phyloP scores from a whole-genome alignment of 2,113 vertebrate species.

The Salvelinus sp. region DNA sequence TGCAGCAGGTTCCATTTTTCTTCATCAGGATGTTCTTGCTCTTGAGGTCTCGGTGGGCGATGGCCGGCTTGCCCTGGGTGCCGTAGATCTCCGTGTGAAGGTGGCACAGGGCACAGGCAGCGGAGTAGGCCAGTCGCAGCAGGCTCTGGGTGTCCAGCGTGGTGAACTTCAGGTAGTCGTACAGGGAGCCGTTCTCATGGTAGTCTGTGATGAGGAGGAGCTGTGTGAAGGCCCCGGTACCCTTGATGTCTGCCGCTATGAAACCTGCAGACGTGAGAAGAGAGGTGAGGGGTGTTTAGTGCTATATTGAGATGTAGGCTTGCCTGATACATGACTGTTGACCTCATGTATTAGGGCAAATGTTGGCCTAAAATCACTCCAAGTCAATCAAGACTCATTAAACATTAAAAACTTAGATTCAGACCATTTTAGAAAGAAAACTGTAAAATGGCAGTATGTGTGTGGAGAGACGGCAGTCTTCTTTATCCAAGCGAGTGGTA shows the following conservation, averaged over 20 bases:
- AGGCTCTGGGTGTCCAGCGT: conserved; percentile 87
- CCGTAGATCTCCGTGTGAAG: conserved; percentile 98
- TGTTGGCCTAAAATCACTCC: too few relatives aligned
- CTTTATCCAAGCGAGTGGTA: not conserved
- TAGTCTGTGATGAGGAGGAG: conserved; percentile 97
- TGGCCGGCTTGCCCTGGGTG: conserved; percentile 96
- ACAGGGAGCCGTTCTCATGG: conserved; percentile 92
- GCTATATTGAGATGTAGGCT: not conserved
- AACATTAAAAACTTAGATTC: too few relatives aligned
- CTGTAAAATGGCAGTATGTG: too few relatives aligned
- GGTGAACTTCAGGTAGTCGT: conserved; percentile 89
- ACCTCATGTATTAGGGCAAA: too few relatives aligned
- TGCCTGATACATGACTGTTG: too few relatives aligned
- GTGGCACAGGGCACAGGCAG: conserved; percentile 94
- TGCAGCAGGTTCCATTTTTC: conserved; percentile 96
- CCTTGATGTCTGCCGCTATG: conserved; percentile 97
- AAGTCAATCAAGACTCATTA: too few relatives aligned
- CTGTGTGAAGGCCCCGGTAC: conserved; percentile 93
- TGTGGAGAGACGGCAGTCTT: too few relatives aligned
- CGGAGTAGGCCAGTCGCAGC: conserved; percentile 88
- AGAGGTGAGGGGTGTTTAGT: too few relatives aligned
- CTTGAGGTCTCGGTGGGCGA: conserved; percentile 96
- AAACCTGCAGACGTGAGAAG: conserved; percentile 78
- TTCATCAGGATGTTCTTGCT: conserved; percentile 98
- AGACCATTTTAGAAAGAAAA: too few relatives aligned